These are phyloP conservation scores for Epizoanthus illoricatus DNA, from an alignment of 92 coral and sea anemone species.

Conservation along the genomic window DNA sequence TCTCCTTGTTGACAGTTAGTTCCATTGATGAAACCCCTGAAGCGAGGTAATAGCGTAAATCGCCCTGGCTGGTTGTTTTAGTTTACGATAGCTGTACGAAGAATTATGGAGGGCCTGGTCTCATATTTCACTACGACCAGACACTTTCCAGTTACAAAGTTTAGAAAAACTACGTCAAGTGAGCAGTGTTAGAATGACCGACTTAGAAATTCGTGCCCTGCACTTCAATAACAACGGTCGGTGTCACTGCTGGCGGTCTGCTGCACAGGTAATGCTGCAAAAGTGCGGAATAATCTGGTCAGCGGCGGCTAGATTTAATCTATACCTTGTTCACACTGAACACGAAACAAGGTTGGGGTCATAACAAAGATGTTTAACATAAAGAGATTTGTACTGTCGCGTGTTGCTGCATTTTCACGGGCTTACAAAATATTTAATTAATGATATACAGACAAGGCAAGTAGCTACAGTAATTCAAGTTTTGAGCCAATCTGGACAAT, in stretches of 20 bases:
- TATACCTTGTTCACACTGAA: too few species aligned
- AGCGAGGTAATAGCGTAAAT: constrained; percentile 11
- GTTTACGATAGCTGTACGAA: neutral
- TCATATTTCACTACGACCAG: constrained; percentile 23
- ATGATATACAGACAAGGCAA: too few species aligned
- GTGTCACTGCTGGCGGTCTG: neutral
- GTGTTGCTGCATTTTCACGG: too few species aligned
- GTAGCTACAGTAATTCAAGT: too few species aligned
- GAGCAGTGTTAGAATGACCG: neutral
- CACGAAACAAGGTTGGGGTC: too few species aligned
- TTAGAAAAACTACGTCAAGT: neutral
- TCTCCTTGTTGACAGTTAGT: constrained; percentile 17
- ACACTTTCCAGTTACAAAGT: neutral
- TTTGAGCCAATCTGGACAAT: too few species aligned
- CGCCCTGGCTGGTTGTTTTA: neutral
- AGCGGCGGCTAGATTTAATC: neutral
- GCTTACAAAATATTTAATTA: too few species aligned
- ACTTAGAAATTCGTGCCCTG: neutral
- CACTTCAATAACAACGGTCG: neutral
- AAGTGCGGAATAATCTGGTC: neutral
- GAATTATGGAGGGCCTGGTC: neutral
- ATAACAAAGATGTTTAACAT: too few species aligned
- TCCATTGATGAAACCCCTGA: neutral
- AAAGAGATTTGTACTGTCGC: too few species aligned
- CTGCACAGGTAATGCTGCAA: too few species aligned